Conservation (phyloP, 2,113 vertebrate species). For the Myotis davidii region DNA sequence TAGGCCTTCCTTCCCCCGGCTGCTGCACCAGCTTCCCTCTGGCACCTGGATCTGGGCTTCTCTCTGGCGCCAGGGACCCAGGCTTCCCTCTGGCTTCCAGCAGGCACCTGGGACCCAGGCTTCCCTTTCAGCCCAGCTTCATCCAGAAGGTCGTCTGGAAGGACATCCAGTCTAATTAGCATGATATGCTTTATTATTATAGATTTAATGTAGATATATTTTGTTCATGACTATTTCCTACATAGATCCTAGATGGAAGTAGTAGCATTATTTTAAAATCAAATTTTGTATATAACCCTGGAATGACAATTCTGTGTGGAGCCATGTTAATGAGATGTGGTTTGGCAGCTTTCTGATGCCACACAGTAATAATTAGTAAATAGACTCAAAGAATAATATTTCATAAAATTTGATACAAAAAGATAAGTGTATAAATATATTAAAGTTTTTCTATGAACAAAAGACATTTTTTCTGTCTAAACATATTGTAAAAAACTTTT, state of each 20-base stretch:
- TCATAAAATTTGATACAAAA: conserved; percentile 29
- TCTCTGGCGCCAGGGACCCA: too few species aligned
- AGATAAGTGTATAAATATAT: conserved; percentile 25
- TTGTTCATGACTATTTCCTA: conserved; percentile 1
- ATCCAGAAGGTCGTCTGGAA: too few species aligned
- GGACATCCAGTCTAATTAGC: too few species aligned
- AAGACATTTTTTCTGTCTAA: conserved; percentile 53
- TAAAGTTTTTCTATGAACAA: conserved; percentile 28
- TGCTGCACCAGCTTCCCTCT: too few species aligned
- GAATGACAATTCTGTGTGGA: conserved; percentile 28
- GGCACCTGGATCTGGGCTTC: too few species aligned
- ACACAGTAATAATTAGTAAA: not conserved
- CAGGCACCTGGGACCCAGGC: too few species aligned
- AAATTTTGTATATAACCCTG: not conserved
- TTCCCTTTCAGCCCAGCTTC: too few species aligned
- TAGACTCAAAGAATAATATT: conserved; percentile 34
- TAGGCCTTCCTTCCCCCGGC: too few species aligned
- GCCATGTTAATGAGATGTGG: not conserved
- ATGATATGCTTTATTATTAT: too few species aligned
- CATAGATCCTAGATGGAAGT: not conserved
- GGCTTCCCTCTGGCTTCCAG: too few species aligned
- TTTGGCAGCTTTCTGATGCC: conserved; percentile 14
- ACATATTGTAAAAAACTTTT: not conserved
- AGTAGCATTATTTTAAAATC: conserved; percentile 25
- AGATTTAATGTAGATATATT: not conserved